Percentiles rank a stretch among this genome's conserved stretches.
These are phyloP conservation scores for Micromys minutus DNA, from an alignment of 2,113 vertebrate genomes.

Conservation along the genomic window DNA sequence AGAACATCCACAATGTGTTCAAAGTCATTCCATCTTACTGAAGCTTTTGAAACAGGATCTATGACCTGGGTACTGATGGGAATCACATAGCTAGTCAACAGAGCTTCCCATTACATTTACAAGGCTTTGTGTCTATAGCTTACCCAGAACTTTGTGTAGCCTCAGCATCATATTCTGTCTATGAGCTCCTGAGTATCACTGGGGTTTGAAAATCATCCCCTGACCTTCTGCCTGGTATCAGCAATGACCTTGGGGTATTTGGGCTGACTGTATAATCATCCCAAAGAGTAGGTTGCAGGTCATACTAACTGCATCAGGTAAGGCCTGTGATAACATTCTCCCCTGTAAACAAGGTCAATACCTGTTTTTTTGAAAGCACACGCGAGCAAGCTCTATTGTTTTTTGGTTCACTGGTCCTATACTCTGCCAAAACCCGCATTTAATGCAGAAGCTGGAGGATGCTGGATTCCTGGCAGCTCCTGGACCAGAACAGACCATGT, in stretches of 20 bases:
- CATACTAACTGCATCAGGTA: neutral
- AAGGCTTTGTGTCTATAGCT: neutral
- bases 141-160: neutral
- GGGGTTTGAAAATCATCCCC: constrained; percentile 1
- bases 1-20: neutral
- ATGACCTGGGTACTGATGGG: neutral
- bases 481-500: constrained; percentile 51
- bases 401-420: neutral
- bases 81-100: neutral
- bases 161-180: neutral
- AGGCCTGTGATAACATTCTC: neutral
- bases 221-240: neutral
- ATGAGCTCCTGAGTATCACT: neutral
- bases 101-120: neutral
- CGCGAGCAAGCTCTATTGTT: constrained; percentile 40
- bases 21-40: neutral
- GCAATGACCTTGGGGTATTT: constrained; percentile 6
- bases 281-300: neutral
- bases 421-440: constrained; percentile 36
- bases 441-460: constrained; percentile 37
- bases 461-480: constrained; percentile 52
- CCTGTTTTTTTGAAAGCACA: constrained; percentile 52
- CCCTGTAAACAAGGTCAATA: constrained; percentile 44
- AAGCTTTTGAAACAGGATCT: neutral
- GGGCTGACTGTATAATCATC: constrained; percentile 37